Conservation (phyloP, 1,140 invertebrate species). For the Frieseomelitta varia region DNA sequence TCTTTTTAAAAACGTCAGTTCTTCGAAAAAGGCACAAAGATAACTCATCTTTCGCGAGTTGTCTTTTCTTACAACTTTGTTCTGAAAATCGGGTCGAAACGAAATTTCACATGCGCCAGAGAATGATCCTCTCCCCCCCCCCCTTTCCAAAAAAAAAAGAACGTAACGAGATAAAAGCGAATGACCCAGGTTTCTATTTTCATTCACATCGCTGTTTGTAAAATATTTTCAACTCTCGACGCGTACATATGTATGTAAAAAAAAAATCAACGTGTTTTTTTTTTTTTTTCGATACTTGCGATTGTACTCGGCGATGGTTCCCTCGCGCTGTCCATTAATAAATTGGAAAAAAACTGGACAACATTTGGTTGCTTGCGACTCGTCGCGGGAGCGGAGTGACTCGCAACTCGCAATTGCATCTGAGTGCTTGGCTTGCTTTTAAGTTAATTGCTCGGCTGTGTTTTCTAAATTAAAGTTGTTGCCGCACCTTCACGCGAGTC, state of each 20-base stretch:
- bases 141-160: no score
- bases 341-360: conserved; percentile 31
- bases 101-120: no score
- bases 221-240: not conserved
- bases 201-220: no score
- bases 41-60: no score
- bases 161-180: no score
- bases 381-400: not conserved
- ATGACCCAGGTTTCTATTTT: no score
- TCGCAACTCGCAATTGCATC: conserved; percentile 30
- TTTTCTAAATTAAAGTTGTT: conserved; percentile 46
- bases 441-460: conserved; percentile 49
- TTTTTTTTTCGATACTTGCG: not conserved
- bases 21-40: no score
- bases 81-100: no score
- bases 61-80: no score
- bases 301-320: not conserved
- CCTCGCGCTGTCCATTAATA: conserved; percentile 38
- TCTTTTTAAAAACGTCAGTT: no score
- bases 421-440: conserved; percentile 46
- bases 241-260: no score
- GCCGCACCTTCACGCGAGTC: not conserved
- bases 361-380: conserved; percentile 38
- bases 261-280: not conserved
- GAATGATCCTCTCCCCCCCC: no score